These are phyloP conservation scores for Drosophila villosipedis DNA, from an alignment of 2,888 invertebrate species.

Conservation along the genomic window DNA sequence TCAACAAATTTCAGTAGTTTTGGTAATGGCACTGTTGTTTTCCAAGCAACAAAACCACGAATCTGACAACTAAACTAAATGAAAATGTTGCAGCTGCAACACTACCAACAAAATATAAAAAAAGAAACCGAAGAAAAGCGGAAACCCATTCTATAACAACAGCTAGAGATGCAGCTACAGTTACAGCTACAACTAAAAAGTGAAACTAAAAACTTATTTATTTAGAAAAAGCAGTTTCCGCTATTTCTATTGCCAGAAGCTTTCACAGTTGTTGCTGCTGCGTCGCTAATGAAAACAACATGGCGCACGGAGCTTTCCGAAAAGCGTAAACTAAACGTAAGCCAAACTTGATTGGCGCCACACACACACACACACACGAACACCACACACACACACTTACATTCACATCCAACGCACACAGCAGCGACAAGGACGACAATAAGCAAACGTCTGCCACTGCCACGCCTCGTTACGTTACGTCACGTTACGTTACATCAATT, in stretches of 20 bases:
- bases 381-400: conserved; percentile 6
- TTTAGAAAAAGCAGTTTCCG: conserved; percentile 68
- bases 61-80: conserved; percentile 48
- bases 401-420: conserved; percentile 18
- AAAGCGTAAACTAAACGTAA: conserved; percentile 77
- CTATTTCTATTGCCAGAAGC: conserved; percentile 47
- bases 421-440: conserved; percentile 36
- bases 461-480: conserved; percentile 77
- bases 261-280: conserved; percentile 40
- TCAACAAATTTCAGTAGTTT: conserved; percentile 16
- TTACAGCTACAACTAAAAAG: conserved; percentile 31
- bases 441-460: conserved; percentile 56
- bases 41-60: conserved; percentile 53
- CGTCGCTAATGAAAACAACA: conserved; percentile 75
- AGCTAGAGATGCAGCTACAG: conserved; percentile 19
- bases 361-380: conserved; percentile 21
- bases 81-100: conserved; percentile 50
- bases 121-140: conserved; percentile 6
- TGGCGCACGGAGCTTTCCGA: conserved; percentile 60
- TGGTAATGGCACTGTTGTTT: conserved; percentile 43
- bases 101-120: background rate
- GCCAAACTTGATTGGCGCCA: conserved; percentile 79
- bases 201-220: conserved; percentile 68
- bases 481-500: conserved; percentile 80
- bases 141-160: conserved; percentile 34